phyloP scores from a whole-genome alignment of 2,888 invertebrate genomes.

The Platynereis dumerilii region DNA sequence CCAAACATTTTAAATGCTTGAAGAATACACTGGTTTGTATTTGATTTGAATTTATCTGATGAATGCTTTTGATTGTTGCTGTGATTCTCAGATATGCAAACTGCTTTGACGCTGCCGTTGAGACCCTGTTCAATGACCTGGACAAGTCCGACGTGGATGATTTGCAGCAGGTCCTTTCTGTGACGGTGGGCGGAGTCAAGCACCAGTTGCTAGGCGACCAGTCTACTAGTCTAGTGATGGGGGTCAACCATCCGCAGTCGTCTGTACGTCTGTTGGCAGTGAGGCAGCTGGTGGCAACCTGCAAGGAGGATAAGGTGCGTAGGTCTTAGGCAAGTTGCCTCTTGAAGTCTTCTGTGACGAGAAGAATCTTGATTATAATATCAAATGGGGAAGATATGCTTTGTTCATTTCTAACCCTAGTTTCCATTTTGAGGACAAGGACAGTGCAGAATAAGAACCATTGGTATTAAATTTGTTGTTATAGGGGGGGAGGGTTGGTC shows the following conservation, averaged over 20 bases:
- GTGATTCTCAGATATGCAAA: conserved; percentile 41
- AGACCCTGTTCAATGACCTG: background rate
- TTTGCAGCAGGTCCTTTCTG: background rate
- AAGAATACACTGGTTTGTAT: too few species aligned
- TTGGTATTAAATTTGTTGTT: too few species aligned
- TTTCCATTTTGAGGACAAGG: too few species aligned
- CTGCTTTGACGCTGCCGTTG: conserved; percentile 38
- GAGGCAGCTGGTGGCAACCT: conserved; percentile 69
- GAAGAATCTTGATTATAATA: too few species aligned
- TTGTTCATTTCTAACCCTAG: too few species aligned
- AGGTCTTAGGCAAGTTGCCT: too few species aligned
- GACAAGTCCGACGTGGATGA: background rate
- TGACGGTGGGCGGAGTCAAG: background rate
- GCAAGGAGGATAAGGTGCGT: too few species aligned
- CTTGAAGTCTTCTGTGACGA: too few species aligned
- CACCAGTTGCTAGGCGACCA: conserved; percentile 34
- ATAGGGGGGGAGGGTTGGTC: too few species aligned
- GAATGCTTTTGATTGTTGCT: background rate
- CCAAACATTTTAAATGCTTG: too few species aligned
- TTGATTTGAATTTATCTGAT: background rate
- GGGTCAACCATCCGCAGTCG: conserved; percentile 76
- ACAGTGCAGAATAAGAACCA: too few species aligned
- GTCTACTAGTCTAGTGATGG: conserved; percentile 69
- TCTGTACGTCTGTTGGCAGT: conserved; percentile 74
- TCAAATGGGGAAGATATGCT: too few species aligned